Evolutionary conservation across 1,140 invertebrate genomes (phyloP), one percentile per base, ranked within the genome.

Genomic region (Papilio machaon): DNA sequence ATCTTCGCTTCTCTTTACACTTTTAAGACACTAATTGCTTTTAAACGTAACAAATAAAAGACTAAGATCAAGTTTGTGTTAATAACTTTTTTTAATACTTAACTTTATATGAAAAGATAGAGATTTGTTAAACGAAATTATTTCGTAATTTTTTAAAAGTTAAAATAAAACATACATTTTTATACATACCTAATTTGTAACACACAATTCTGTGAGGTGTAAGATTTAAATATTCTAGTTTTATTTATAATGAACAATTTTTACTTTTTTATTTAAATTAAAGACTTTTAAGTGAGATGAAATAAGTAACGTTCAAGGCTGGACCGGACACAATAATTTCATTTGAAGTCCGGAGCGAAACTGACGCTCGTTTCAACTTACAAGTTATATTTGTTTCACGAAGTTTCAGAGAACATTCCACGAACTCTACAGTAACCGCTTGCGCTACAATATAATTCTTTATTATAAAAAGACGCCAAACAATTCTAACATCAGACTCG

Each of bases 1-100:
- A 92, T 92, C 89, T 91, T 84, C 85, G 88, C 89, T 92, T 89
- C 89, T 92, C 91, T 91, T 94, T 94, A 94, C 89, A 86, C 87
- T 86, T 89, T 92, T 91, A 90, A 19, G 77, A 79, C 46, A 91
- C 90, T 89, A 91, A 92, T 90, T 90, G 85, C 76, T 82, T 73
- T 82, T 82, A 85, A 60, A 60, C 74, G 80, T 60, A 81, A 80
- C 81, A 67, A 81, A 78, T 79, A 80, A 17, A 46, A 79, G 30
- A 70, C 30, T 64, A 80, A 38, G 70, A 38, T 30, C 80, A 49
- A 80, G 43, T 80, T 73, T 35, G 1, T 5, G 30, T 38, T 70
- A 15, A 70, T 15, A 70, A 70, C 64, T 38, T 70, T 67, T 15
- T 35, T 17, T 13, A 70, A 70, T 35, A 30, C 2, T 13, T 67